Evolutionary conservation across 2,888 invertebrate genomes (phyloP), one percentile per base, ranked within the genome.

Genomic region (Acronicta aceris): DNA sequence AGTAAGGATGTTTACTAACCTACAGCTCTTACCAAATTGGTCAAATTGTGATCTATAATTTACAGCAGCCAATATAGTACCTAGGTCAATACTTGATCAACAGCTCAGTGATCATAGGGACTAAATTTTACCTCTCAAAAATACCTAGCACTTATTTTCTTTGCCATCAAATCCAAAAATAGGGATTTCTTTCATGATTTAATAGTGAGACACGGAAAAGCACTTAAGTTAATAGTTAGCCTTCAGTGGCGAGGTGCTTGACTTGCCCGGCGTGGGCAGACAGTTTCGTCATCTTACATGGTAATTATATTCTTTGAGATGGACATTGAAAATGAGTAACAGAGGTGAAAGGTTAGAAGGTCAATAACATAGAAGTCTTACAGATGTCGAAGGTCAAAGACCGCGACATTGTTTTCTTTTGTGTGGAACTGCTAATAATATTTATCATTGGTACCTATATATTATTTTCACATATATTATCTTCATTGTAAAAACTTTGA

Each of bases 211-310:
- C 75, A 74, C 45, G 59, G 55, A 47, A 75, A 77, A 77, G 58
- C 74, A 75, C 78, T 75, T 74, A 50, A 25, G 16, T 49, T 59
- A 77, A 74, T 62, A 74, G 62, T 62, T 41, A 55, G n/a, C 74
- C 30, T 58, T 51, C 55, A 52, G 57, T 52, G 0, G 27, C 0
- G 47, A 51, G 36, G 41, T 46, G 38, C 17, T 47, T 47, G 42
- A 48, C 47, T 15, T 38, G 5, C 12, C 8, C 6, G 5, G 30
- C 38, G 71, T 42, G 38, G 56, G 38, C 6, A 40, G n/a, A 43
- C 13, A 13, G 46, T 64, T 42, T 53, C 52, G 49, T 53, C 58
- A 50, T 9, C 27, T 16, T 6, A 43, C 36, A 27, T 15, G 15
- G 17, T 58, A 46, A 71, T 65, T 56, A 42, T 33, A 21, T 42